phyloP scores from a whole-genome alignment of 2,113 vertebrate species.

The Narcine bancroftii region DNA sequence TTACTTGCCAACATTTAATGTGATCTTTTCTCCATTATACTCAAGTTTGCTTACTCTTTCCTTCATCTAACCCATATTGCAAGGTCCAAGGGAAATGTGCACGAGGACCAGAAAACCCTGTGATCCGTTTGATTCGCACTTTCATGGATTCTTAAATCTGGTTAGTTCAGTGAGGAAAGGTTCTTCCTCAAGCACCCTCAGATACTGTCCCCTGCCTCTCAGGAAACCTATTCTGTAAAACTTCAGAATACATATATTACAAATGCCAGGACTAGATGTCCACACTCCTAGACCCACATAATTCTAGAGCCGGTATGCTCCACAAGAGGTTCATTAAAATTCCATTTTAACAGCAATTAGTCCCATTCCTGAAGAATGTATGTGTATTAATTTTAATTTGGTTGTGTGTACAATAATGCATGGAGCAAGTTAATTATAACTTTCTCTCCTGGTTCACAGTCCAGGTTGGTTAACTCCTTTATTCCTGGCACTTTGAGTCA shows the following conservation, averaged over 20 bases:
- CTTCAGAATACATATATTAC: neutral
- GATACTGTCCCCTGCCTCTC: neutral
- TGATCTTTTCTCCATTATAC: neutral
- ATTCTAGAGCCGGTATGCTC: neutral
- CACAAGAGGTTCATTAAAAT: neutral
- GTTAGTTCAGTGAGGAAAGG: neutral
- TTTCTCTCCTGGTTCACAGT: neutral
- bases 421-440: neutral
- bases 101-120: neutral
- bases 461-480: neutral
- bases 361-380: too few relatives aligned
- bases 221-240: neutral
- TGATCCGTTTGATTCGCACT: neutral
- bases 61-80: neutral
- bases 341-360: neutral
- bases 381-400: too few relatives aligned
- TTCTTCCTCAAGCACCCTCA: neutral
- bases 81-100: neutral
- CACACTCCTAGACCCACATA: neutral
- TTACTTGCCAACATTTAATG: neutral
- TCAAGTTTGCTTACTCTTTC: neutral
- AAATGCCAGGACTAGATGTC: neutral
- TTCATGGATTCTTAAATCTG: neutral
- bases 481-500: neutral
- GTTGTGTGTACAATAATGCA: neutral